A percentile compares a stretch with the other conserved stretches of the same genome.
Conservation (phyloP, 2,113 vertebrate species). For the Gavialis gangeticus region DNA sequence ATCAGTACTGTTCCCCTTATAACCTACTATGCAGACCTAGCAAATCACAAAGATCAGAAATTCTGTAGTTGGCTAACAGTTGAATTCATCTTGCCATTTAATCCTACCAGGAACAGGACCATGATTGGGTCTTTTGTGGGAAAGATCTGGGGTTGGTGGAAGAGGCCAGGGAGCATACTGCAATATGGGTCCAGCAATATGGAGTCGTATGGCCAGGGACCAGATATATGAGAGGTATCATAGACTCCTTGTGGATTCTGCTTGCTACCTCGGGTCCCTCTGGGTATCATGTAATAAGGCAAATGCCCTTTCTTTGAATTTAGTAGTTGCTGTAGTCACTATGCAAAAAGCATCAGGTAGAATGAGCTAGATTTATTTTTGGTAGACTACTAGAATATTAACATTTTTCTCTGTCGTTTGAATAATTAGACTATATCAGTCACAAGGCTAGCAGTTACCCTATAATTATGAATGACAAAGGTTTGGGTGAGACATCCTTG, state of each 20-base stretch:
- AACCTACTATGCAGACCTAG: neutral
- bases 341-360: neutral
- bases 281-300: neutral
- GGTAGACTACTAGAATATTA: rapidly evolving
- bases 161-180: too few relatives aligned
- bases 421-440: constrained; percentile 47
- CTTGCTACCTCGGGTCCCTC: neutral
- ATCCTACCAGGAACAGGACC: too few relatives aligned
- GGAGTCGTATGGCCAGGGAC: neutral
- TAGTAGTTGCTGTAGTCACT: neutral
- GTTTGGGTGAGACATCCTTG: constrained; percentile 1
- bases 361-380: neutral
- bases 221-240: neutral
- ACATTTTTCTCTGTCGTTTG: constrained; percentile 48
- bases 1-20: neutral
- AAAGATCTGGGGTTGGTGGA: too few relatives aligned
- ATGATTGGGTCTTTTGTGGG: too few relatives aligned
- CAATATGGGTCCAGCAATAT: neutral
- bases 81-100: neutral
- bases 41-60: neutral
- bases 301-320: neutral
- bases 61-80: neutral
- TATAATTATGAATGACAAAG: constrained; percentile 61
- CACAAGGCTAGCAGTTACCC: constrained; percentile 31
- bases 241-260: neutral